Conservation (phyloP, 2,888 invertebrate genomes). For the Caenorhabditis sp. region DNA sequence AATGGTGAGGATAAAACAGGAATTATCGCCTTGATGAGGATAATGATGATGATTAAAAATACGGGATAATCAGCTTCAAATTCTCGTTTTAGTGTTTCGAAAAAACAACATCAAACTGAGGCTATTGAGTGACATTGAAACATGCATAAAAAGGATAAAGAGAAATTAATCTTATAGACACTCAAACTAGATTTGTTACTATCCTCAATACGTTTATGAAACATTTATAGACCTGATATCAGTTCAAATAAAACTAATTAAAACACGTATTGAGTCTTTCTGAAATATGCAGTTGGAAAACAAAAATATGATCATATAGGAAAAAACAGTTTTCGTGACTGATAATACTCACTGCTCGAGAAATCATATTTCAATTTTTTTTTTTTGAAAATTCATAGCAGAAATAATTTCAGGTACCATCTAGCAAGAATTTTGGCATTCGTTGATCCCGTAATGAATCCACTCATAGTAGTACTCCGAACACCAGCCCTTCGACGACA, state of each 20-base stretch:
- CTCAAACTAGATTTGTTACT: too few relatives aligned
- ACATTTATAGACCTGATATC: too few relatives aligned
- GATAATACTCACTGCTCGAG: background rate
- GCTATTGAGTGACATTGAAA: too few relatives aligned
- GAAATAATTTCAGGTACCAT: constrained; percentile 52
- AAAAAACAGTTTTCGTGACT: background rate
- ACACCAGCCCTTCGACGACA: constrained; percentile 65
- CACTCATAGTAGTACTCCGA: constrained; percentile 65
- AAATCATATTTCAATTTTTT: background rate
- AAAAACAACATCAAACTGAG: too few relatives aligned
- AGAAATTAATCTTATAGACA: too few relatives aligned
- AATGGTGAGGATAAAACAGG: constrained; percentile 34
- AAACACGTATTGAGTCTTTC: too few relatives aligned
- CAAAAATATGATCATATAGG: too few relatives aligned
- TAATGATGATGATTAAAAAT: background rate
- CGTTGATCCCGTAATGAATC: constrained; percentile 68
- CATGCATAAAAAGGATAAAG: too few relatives aligned
- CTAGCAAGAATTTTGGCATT: constrained; percentile 64
- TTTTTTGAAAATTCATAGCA: too few relatives aligned
- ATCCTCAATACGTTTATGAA: too few relatives aligned
- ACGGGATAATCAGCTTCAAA: background rate
- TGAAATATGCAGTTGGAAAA: too few relatives aligned
- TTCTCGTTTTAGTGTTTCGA: background rate
- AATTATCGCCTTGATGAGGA: background rate
- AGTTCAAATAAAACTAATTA: too few relatives aligned